Evolutionary conservation across 1,140 invertebrate species (phyloP).

Genomic region (Cyrtorhinus lividipennis): DNA sequence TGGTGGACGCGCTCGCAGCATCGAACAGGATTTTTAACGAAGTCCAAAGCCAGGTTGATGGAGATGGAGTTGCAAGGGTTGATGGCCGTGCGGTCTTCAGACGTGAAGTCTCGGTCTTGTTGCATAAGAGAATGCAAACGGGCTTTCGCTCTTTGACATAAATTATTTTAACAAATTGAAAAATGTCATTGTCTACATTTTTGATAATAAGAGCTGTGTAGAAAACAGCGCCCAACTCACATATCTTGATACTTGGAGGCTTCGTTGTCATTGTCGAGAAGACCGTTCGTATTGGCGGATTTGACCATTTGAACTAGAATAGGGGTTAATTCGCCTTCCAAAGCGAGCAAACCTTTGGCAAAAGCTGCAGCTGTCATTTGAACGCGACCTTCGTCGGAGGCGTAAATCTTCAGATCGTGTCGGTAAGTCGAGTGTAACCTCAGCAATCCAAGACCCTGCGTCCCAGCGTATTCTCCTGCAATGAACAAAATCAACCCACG

Average conservation of each 20-base stretch:
- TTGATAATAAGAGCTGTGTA: too few species aligned
- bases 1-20: conserved; percentile 82
- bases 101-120: conserved; percentile 73
- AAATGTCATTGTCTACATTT: too few species aligned
- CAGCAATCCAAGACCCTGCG: conserved; percentile 80
- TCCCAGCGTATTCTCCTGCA: conserved; percentile 71
- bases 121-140: conserved; percentile 87
- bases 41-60: conserved; percentile 77
- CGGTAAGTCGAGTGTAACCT: conserved; percentile 95
- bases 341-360: conserved; percentile 88
- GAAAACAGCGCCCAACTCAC: conserved; percentile 52
- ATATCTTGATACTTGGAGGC: conserved; percentile 90
- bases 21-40: conserved; percentile 90
- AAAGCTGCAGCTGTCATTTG: conserved; percentile 99
- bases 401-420: conserved; percentile 99
- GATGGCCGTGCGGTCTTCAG: conserved; percentile 68
- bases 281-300: conserved; percentile 94
- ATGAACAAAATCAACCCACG: too few species aligned
- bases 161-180: too few species aligned
- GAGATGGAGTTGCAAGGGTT: conserved; percentile 81
- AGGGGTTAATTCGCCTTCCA: conserved; percentile 96
- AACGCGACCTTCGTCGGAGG: conserved; percentile 95
- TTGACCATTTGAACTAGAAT: conserved; percentile 99
- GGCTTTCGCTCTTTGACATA: conserved; percentile 91
- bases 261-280: conserved; percentile 95